phyloP scores from a whole-genome alignment of 2,888 invertebrate genomes.

The Scaptodrosophila latifasciaeformis region DNA sequence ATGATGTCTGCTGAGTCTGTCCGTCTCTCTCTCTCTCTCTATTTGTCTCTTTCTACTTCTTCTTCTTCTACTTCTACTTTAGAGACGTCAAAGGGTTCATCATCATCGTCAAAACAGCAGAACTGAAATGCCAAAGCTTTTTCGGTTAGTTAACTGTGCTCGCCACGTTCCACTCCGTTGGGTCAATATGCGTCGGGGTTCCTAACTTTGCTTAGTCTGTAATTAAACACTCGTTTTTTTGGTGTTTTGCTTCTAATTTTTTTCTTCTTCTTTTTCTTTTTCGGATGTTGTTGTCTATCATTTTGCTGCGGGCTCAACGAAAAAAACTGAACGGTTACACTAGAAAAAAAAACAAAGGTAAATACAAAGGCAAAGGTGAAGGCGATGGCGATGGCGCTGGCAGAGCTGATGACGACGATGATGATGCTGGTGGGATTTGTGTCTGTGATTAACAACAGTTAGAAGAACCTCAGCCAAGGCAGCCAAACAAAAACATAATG shows the following conservation, averaged over 20 bases:
- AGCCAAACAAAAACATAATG: constrained; percentile 30
- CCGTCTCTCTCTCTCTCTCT: too few species aligned
- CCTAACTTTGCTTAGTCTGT: constrained; percentile 37
- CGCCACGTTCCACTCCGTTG: constrained; percentile 54
- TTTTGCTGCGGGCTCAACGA: constrained; percentile 4
- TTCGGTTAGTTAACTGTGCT: constrained; percentile 65
- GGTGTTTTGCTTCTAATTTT: too few species aligned
- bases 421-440: constrained; percentile 12
- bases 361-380: constrained; percentile 25
- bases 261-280: constrained; percentile 42
- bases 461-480: background rate
- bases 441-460: constrained; percentile 7
- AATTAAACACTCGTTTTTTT: constrained; percentile 53
- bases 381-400: constrained; percentile 6
- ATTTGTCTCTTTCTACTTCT: constrained; percentile 25
- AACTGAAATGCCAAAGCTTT: constrained; percentile 43
- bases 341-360: too few species aligned
- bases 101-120: background rate
- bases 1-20: constrained; percentile 57
- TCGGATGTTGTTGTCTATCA: too few species aligned
- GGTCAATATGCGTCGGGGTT: constrained; percentile 46
- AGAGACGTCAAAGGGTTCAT: constrained; percentile 52
- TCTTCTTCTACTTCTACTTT: background rate
- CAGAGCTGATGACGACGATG: constrained; percentile 26
- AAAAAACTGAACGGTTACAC: too few species aligned